Percentiles rank a stretch among this genome's conserved stretches.
Evolutionary conservation across 2,888 invertebrate species (phyloP).

Genomic region (Synanthedon vespiformis): DNA sequence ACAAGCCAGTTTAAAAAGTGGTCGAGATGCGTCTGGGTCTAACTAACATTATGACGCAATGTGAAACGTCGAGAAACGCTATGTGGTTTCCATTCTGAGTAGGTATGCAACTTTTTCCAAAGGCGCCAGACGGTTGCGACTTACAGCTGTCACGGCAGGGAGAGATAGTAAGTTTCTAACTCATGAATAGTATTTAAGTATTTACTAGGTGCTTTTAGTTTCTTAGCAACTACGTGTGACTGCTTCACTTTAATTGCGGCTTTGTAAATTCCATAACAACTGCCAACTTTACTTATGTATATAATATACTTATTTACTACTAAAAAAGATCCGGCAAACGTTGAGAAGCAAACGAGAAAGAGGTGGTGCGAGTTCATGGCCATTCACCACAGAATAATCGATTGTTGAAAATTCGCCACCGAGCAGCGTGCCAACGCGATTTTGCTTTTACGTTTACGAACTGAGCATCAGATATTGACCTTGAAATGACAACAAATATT

Average conservation of each 20-base stretch:
- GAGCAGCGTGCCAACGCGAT: conserved; percentile 17
- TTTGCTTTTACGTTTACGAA: conserved; percentile 1
- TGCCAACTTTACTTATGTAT: conserved; percentile 1
- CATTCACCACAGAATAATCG: conserved; percentile 48
- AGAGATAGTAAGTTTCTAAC: conserved; percentile 36
- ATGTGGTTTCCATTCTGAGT: conserved; percentile 27
- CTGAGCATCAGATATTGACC: neutral
- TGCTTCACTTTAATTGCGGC: neutral
- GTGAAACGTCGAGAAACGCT: conserved; percentile 37
- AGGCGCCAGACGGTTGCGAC: conserved; percentile 37
- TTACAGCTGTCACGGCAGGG: conserved; percentile 17
- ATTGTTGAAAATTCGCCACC: conserved; percentile 37
- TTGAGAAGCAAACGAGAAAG: conserved; percentile 19
- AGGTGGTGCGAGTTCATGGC: conserved; percentile 50
- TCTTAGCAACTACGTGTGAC: neutral
- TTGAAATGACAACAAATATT: neutral
- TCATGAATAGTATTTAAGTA: conserved; percentile 36
- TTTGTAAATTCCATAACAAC: neutral
- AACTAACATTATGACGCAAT: conserved; percentile 36
- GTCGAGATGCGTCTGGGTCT: conserved; percentile 25
- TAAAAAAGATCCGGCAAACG: conserved; percentile 25
- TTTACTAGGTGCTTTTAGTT: conserved; percentile 13
- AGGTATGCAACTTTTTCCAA: conserved; percentile 45
- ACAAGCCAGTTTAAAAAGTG: conserved; percentile 23
- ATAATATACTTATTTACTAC: conserved; percentile 25